Evolutionary conservation across 2,888 invertebrate species (phyloP).

Genomic region (Stramonita haemastoma): DNA sequence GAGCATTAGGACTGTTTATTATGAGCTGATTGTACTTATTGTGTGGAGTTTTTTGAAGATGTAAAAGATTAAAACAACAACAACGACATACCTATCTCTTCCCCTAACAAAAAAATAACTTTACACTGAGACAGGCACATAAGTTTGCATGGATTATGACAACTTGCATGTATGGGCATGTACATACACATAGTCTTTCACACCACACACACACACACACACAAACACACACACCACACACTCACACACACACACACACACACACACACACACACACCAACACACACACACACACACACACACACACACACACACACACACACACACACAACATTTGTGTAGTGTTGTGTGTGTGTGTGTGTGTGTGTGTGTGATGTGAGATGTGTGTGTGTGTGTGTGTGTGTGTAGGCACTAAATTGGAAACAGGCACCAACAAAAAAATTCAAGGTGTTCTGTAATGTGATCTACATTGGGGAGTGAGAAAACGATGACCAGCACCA

Average conservation of each 20-base stretch:
- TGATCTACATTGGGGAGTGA: too few relatives aligned
- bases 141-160: neutral
- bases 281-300: too few relatives aligned
- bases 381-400: neutral
- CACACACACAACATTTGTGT: neutral
- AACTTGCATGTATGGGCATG: neutral
- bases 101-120: neutral
- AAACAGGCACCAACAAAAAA: too few relatives aligned
- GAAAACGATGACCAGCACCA: too few relatives aligned
- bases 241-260: too few relatives aligned
- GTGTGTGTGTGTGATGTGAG: neutral
- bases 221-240: neutral
- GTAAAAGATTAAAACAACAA: too few relatives aligned
- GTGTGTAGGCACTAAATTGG: neutral
- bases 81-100: too few relatives aligned
- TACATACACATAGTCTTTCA: neutral
- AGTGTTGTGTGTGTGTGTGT: neutral
- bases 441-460: too few relatives aligned
- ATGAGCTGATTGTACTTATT: too few relatives aligned
- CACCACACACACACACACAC: neutral
- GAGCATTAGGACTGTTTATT: too few relatives aligned
- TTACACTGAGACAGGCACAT: neutral
- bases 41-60: too few relatives aligned
- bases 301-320: slow-evolving; percentile 31
- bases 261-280: too few relatives aligned